These are phyloP conservation scores for Caenorhabditis drosophilae DNA, from an alignment of 2,888 invertebrate species.

Conservation along the genomic window DNA sequence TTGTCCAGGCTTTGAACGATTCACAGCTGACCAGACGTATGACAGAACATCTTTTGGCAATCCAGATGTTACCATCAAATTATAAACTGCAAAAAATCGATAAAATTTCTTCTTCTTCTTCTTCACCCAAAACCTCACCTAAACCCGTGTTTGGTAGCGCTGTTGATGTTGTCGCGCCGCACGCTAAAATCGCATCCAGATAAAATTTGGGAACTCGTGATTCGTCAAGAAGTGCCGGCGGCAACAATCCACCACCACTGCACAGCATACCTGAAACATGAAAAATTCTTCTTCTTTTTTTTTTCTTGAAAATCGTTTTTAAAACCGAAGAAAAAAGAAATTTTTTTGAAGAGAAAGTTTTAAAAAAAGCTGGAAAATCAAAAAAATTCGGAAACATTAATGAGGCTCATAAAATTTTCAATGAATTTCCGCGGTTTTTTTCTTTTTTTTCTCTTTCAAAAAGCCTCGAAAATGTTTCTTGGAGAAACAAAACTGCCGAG, in stretches of 20 bases:
- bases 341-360: neutral
- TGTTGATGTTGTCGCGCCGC: constrained; percentile 53
- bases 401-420: no score
- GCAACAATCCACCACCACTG: constrained; percentile 59
- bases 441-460: no score
- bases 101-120: no score
- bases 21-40: constrained; percentile 72
- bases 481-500: no score
- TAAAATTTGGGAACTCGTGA: constrained; percentile 60
- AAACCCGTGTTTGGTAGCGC: constrained; percentile 57
- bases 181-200: constrained; percentile 55
- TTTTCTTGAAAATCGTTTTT: no score
- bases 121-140: constrained; percentile 24
- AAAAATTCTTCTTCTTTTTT: neutral
- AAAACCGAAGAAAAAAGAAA: no score
- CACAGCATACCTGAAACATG: constrained; percentile 43
- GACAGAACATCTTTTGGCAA: constrained; percentile 71
- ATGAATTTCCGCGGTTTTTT: no score
- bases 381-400: no score
- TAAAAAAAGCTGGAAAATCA: neutral
- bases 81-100: constrained; percentile 69
- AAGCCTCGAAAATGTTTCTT: no score
- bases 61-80: constrained; percentile 71
- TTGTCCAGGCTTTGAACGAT: constrained; percentile 71
- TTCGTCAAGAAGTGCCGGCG: constrained; percentile 62